phyloP scores from a whole-genome alignment of 2,113 vertebrate species.

The Percopsis transmontana region DNA sequence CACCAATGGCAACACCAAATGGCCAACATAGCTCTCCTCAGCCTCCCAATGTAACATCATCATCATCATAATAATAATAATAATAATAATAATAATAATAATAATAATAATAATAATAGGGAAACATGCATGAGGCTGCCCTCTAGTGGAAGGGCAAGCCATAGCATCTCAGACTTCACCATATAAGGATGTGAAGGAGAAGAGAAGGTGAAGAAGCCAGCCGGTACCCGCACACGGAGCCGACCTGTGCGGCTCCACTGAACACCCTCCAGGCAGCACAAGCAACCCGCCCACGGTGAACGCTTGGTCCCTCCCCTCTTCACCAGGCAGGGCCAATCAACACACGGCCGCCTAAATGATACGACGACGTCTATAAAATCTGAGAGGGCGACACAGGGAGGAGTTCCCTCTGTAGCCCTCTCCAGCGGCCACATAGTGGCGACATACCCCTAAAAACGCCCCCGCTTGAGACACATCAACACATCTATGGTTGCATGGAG shows the following conservation, averaged over 20 bases:
- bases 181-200: neutral
- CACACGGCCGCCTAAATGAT: conserved; percentile 42
- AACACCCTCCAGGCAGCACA: conserved; percentile 21
- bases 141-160: conserved; percentile 40
- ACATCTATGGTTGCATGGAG: no score
- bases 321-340: conserved; percentile 57
- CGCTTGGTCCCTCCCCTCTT: neutral
- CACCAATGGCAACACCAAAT: no score
- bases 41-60: no score
- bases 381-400: neutral
- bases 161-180: conserved; percentile 65
- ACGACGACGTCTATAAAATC: conserved; percentile 33
- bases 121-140: conserved; percentile 62
- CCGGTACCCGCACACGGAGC: conserved; percentile 16
- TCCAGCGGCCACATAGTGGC: conserved; percentile 57
- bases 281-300: conserved; percentile 20
- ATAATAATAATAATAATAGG: no score
- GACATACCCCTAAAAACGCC: conserved; percentile 55
- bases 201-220: conserved; percentile 12
- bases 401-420: neutral
- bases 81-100: no score
- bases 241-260: no score
- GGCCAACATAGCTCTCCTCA: no score
- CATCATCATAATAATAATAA: no score
- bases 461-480: neutral